Base-by-base conservation (phyloP, 2,113 vertebrate genomes). In the Psammodynastes pulverulentus region DNA sequence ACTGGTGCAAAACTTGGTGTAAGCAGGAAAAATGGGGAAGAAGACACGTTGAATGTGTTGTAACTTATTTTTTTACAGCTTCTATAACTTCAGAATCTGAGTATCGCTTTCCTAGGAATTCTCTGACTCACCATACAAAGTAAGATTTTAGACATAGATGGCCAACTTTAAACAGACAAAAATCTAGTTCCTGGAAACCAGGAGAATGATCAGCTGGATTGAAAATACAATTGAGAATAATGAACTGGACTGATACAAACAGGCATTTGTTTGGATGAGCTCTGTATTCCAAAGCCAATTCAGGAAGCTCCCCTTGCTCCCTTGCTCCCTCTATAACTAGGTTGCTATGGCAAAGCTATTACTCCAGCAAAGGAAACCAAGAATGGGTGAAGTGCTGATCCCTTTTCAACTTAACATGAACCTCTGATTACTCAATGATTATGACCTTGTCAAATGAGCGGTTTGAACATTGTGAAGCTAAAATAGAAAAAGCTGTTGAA, bases 311-410 rank as follows among this genome's bases (percentile, higher is more conserved):
- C 96, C 96, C 92, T 93, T 95, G 93, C 93, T 94, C 90, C 54
- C 86, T 96, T 96, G 94, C 91, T 84, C 34, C 8, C 89, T 96
- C 87, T 93, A 92, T 90, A 93, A 96, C 95, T 95, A 93, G 93
- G 97, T 98, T 98, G 97, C 97, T 97, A 97, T 97, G 97, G 96
- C 89, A 97, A 97, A 97, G 90, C 94, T 95, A 95, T 97, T 97
- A 96, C 95, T 97, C 96, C 92, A 93, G 94, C 89, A 92, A 93
- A 96, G 95, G 94, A 88, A 96, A 48, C 88, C 88, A 89, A 89
- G 86, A 92, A 94, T 95, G 95, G 95, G 95, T 94, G 87, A 97
- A 96, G 92, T 92, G 45, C 88, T 95, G 92, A 96, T 97, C 91
- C 91, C 89, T 95, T 96, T 95, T 94, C 94, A 96, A 92, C 95